phyloP scores from a whole-genome alignment of 2,797 vertebrate species.

The Cynopterus sphinx region DNA sequence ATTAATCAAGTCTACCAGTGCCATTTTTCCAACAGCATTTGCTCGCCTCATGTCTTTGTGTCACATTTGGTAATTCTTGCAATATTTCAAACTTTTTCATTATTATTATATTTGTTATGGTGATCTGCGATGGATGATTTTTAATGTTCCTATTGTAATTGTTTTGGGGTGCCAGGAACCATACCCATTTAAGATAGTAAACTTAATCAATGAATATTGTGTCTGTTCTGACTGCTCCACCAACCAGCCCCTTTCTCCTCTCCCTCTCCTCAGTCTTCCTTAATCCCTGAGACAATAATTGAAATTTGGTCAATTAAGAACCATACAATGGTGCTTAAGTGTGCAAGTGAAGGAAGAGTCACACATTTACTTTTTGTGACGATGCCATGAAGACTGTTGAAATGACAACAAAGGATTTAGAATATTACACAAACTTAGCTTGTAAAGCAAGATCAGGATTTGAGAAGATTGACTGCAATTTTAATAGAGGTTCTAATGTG shows the following conservation, averaged over 20 bases:
- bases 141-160: neutral
- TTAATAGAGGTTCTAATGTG: neutral
- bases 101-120: neutral
- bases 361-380: neutral
- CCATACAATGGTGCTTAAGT: neutral
- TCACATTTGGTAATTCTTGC: neutral
- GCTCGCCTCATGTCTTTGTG: neutral
- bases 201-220: neutral
- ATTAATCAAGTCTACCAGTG: neutral
- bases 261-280: neutral
- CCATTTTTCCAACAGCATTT: neutral
- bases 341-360: neutral
- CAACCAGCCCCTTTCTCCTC: neutral
- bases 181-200: neutral
- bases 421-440: neutral
- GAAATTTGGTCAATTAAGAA: neutral
- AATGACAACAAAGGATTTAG: neutral
- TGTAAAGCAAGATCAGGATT: neutral
- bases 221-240: neutral
- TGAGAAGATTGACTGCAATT: neutral
- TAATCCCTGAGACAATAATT: neutral
- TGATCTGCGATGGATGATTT: neutral
- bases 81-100: neutral
- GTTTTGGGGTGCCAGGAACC: neutral
- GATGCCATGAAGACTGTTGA: neutral